Conservation (phyloP, 1,140 invertebrate genomes). For the Asobara japonica region DNA sequence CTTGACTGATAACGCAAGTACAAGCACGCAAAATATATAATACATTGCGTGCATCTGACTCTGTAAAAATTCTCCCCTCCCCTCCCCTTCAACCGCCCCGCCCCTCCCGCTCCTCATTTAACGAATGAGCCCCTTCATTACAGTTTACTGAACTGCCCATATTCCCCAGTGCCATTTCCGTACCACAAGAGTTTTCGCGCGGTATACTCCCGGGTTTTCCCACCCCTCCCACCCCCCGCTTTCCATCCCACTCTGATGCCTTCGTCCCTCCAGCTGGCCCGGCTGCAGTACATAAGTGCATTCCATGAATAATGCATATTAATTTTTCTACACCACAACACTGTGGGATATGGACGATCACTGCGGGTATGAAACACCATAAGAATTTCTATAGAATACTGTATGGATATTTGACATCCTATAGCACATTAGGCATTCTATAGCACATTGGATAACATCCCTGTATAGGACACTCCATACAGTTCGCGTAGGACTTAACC, state of each 20-base stretch:
- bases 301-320: constrained; percentile 42
- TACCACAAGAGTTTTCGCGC: constrained; percentile 9
- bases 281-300: constrained; percentile 27
- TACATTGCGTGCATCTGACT: constrained; percentile 6
- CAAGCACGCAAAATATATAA: constrained; percentile 9
- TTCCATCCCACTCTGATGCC: background rate
- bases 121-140: background rate
- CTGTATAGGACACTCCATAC: no score
- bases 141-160: constrained; percentile 10
- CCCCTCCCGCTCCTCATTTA: background rate
- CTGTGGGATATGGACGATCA: no score
- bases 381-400: no score
- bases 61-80: background rate
- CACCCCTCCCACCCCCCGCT: background rate
- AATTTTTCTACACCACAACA: constrained; percentile 41
- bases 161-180: constrained; percentile 10
- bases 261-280: background rate
- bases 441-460: no score
- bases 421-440: no score
- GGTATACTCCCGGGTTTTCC: background rate
- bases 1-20: constrained; percentile 1
- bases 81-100: background rate
- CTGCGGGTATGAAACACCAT: no score
- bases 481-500: no score
- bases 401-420: no score